A percentile compares a stretch with the other conserved stretches of the same genome.
phyloP scores from a whole-genome alignment of 53 echinoderm and acorn worm species.

The Luidia sarsii region DNA sequence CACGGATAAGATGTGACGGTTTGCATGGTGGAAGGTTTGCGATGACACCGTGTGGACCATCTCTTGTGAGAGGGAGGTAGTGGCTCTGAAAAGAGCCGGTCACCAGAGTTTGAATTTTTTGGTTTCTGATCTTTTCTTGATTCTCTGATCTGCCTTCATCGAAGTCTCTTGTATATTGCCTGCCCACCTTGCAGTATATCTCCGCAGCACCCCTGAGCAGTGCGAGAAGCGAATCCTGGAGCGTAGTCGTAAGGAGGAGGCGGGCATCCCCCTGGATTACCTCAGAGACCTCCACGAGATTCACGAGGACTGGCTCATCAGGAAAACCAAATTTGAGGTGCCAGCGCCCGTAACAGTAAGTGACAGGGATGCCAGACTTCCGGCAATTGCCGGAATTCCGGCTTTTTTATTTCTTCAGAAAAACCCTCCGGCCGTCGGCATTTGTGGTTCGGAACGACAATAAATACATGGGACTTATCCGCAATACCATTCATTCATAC shows the following conservation, averaged over 20 bases:
- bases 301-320: conserved; percentile 91
- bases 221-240: conserved; percentile 72
- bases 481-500: too few species aligned
- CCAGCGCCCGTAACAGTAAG: conserved; percentile 94
- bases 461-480: too few species aligned
- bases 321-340: conserved; percentile 53
- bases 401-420: too few species aligned
- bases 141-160: neutral
- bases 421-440: too few species aligned
- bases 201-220: conserved; percentile 80
- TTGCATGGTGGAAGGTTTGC: too few species aligned
- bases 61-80: too few species aligned
- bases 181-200: conserved; percentile 83
- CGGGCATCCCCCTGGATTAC: conserved; percentile 78
- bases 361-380: neutral
- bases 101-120: neutral
- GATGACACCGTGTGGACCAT: too few species aligned
- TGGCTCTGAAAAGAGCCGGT: too few species aligned
- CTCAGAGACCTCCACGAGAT: conserved; percentile 78
- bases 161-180: neutral
- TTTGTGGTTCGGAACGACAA: too few species aligned
- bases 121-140: neutral
- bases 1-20: too few species aligned
- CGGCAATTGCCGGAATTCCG: too few species aligned
- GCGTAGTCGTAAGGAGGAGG: conserved; percentile 80